A percentile compares a stretch with the other conserved stretches of the same genome.
These are phyloP conservation scores for Diabrotica virgifera DNA, from an alignment of 1,140 invertebrate species.

Conservation along the genomic window DNA sequence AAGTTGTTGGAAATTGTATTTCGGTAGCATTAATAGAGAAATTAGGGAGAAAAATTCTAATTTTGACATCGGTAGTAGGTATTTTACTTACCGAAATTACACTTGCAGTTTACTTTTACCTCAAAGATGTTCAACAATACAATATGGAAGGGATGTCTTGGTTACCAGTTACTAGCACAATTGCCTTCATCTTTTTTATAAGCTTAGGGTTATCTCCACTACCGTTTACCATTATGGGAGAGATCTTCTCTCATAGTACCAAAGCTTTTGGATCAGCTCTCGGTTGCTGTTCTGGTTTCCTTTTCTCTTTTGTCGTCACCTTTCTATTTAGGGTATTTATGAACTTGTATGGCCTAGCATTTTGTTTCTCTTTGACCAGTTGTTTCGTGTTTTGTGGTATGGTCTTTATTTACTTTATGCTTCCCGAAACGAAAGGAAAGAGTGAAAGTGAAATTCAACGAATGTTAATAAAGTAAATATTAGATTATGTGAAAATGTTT, in stretches of 20 bases:
- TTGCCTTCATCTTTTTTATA: constrained; percentile 38
- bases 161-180: constrained; percentile 38
- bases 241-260: constrained; percentile 75
- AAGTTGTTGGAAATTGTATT: constrained; percentile 68
- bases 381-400: constrained; percentile 48
- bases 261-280: constrained; percentile 71
- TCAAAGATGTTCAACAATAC: constrained; percentile 21
- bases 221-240: constrained; percentile 81
- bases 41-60: constrained; percentile 66
- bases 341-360: constrained; percentile 60
- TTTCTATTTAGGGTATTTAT: constrained; percentile 65
- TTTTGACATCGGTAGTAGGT: constrained; percentile 65
- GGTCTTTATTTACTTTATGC: constrained; percentile 57
- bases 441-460: constrained; percentile 54
- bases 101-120: constrained; percentile 40
- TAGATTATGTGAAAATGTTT: too few relatives aligned
- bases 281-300: constrained; percentile 73
- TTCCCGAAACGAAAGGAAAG: constrained; percentile 84
- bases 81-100: constrained; percentile 47
- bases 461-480: too few relatives aligned
- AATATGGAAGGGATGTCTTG: constrained; percentile 35
- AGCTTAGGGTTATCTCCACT: constrained; percentile 70
- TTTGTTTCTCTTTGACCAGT: constrained; percentile 77
- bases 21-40: constrained; percentile 74
- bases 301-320: constrained; percentile 74